Base-by-base conservation (phyloP, 2,888 invertebrate species). In the Entomobrya proxima region DNA sequence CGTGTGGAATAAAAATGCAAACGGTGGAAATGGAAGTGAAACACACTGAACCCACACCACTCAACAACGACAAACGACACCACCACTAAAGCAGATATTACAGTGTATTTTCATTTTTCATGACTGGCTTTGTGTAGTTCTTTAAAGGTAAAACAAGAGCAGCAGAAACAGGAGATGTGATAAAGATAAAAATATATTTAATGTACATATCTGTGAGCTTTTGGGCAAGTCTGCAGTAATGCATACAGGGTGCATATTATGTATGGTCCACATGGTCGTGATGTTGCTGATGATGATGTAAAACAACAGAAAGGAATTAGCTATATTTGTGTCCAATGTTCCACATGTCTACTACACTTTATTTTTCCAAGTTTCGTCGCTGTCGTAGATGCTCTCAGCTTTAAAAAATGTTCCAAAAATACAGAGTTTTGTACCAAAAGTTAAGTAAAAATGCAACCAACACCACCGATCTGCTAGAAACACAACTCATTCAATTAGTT, bases 1-100 rank as follows among this genome's bases (percentile, higher is more conserved):
- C 50, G 74, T 74, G 52, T 74, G 55, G 52, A 79, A 80, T 67
- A 52, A 74, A 52, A 80, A 69, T 80, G 80, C 69, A 80, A 69
- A 72, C 52, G 80, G 80, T 80, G 69, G 79, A 52, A 79, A 67
- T 79, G 69, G 67, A 79, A 76, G 40, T 76, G 40, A 58, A 76
- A 30, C 18, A 69, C 55, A 55, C 18, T 72, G 47, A 72, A 37
- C 44, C 74, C 74, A 52, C 30, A 32, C 32, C 52, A 76, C n/a
- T 15, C 7, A 37, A 76, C 40, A 50, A 5, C 40, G 58, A 0
- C 13, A n/a, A 58, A 0, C 6, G 7, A 13, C 37, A 9, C 18
- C 40, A 35, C 9, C 21, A 67, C 11, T 15, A 9, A 37, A 21
- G 15, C 27, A 47, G 44, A 40, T 4, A 44, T 50, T 9, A 1